Evolutionary conservation across 2,888 invertebrate species (phyloP).

Genomic region (Hydraecia micacea): DNA sequence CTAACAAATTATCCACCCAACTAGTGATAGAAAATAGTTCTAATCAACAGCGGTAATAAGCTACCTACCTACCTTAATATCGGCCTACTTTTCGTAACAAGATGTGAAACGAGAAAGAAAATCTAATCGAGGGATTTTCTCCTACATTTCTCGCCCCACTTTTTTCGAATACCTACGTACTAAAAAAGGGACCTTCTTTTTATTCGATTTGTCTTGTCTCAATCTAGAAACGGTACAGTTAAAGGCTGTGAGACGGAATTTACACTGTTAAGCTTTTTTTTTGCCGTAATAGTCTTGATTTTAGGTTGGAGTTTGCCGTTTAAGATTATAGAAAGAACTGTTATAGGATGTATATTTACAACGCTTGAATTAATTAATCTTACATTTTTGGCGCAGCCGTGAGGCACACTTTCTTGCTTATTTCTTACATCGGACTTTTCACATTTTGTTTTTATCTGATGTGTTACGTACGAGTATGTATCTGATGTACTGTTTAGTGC

Average conservation of each 20-base stretch:
- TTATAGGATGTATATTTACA: not conserved
- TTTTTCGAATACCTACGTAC: constrained; percentile 51
- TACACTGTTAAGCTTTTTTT: constrained; percentile 30
- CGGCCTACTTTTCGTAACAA: constrained; percentile 39
- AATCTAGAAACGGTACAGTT: constrained; percentile 50
- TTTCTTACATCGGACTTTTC: too few relatives aligned
- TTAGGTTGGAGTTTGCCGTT: not conserved
- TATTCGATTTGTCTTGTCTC: constrained; percentile 58
- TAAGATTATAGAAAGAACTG: not conserved
- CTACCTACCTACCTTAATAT: constrained; percentile 13
- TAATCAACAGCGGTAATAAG: constrained; percentile 45
- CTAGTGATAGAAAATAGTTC: constrained; percentile 27
- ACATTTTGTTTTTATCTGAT: too few relatives aligned
- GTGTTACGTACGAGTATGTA: too few relatives aligned
- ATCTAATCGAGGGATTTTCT: constrained; percentile 58
- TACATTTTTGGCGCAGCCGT: too few relatives aligned
- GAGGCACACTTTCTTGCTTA: too few relatives aligned
- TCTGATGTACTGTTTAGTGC: too few relatives aligned
- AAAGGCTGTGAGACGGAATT: constrained; percentile 36
- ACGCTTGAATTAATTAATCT: too few relatives aligned
- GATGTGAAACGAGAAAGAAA: constrained; percentile 55
- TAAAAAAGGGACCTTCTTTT: constrained; percentile 53
- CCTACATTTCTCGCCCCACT: constrained; percentile 46
- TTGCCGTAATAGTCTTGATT: constrained; percentile 6
- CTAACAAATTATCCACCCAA: not conserved